Percentiles rank a stretch among this genome's conserved stretches.
Evolutionary conservation across 2,888 invertebrate species (phyloP).

Genomic region (Bibio marci): DNA sequence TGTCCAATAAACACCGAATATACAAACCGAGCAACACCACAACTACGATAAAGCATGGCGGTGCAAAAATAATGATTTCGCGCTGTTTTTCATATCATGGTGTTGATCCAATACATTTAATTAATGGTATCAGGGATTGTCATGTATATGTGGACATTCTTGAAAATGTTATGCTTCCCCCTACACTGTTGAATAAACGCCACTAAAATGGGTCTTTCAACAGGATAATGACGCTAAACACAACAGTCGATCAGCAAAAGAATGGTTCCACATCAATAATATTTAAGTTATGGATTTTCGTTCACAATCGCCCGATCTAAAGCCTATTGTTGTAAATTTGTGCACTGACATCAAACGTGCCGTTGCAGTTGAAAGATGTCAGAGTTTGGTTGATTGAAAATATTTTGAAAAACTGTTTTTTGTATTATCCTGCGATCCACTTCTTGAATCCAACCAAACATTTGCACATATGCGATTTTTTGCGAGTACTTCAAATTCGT

Average conservation of each 20-base stretch:
- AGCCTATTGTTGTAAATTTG: conserved; percentile 10
- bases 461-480: no score
- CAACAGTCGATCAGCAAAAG: conserved; percentile 5
- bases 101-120: no score
- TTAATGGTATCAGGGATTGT: conserved; percentile 9
- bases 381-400: no score
- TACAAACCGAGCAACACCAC: no score
- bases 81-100: no score
- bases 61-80: no score
- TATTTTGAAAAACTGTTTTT: no score
- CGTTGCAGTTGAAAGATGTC: not conserved
- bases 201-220: conserved; percentile 10
- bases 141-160: conserved; percentile 9
- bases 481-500: no score
- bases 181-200: conserved; percentile 9
- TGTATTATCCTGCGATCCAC: no score
- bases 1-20: no score
- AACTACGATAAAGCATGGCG: no score
- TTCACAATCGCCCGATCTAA: conserved; percentile 9
- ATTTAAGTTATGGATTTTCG: conserved; percentile 9
- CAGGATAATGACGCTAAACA: conserved; percentile 12
- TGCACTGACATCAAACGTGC: conserved; percentile 5
- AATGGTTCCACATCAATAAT: conserved; percentile 8
- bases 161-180: conserved; percentile 11
- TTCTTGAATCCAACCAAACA: no score